Conservation (phyloP, 1,140 invertebrate genomes). For the Mizuhopecten yessoensis region DNA sequence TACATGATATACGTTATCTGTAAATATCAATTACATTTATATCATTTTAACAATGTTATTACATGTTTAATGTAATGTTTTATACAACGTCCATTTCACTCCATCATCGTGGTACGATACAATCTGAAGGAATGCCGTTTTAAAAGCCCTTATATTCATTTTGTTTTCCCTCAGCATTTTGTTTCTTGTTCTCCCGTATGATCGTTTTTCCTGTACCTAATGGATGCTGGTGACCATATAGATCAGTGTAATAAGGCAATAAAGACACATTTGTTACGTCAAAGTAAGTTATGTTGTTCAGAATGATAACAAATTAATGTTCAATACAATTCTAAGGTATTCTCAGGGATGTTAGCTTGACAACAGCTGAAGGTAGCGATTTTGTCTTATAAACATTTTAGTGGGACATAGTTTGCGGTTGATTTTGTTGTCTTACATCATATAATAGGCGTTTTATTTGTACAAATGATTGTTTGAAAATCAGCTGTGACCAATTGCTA, state of each 20-base stretch:
- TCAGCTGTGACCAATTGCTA: too few relatives aligned
- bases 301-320: neutral
- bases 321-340: neutral
- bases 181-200: conserved; percentile 18
- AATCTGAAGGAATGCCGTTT: neutral
- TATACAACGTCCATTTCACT: neutral
- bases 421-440: neutral
- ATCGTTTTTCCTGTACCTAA: neutral
- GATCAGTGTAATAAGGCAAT: neutral
- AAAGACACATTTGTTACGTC: conserved; percentile 7
- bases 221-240: neutral
- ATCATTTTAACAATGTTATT: too few relatives aligned
- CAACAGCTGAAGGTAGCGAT: neutral
- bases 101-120: neutral
- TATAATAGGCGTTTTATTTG: too few relatives aligned
- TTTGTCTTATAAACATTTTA: neutral
- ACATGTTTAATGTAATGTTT: too few relatives aligned
- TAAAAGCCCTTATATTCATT: conserved; percentile 3
- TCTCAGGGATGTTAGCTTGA: neutral
- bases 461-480: too few relatives aligned
- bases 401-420: neutral
- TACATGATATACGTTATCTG: too few relatives aligned
- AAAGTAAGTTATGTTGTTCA: neutral
- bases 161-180: conserved; percentile 29
- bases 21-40: too few relatives aligned